Evolutionary conservation across 2,113 vertebrate genomes (phyloP), one percentile per base, ranked within the genome.

Genomic region (Tupaia tana): DNA sequence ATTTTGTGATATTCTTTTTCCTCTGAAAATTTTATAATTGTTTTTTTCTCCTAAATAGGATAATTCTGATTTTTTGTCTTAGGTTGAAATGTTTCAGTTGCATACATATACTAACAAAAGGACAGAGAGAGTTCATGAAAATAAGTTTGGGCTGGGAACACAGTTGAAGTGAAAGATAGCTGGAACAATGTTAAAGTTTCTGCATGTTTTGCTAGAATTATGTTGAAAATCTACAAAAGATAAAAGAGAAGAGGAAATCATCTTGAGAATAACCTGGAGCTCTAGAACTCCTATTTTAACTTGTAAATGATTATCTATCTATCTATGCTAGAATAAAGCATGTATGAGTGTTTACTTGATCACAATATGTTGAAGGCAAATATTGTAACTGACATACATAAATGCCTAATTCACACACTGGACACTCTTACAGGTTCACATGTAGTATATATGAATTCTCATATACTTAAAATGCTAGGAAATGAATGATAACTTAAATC

Each of bases 171-270:
- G 22, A 0, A 90, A 84, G 66, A 61, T 34, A 96, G 96, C 89
- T 83, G 75, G 87, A 94, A 59, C 94, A 56, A n/a, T 34, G 56
- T 87, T 96, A 56, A 12, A 94, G 61, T 19, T 91, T 69, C 73
- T 94, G 93, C 82, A 96, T 94, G 13, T 92, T 92, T 96, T 92
- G 56, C 87, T 94, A 95, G 97, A 97, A 98, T 97, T 98, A 92
- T 82, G 59, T 92, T 95, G 96, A 94, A 95, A 98, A 97, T 95
- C 80, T 93, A 97, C 96, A 95, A 96, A 97, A 97, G 92, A 96
- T 97, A 97, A 98, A 96, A 97, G 89, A 84, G 78, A 95, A 90
- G 89, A 97, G 79, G 79, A 98, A 97, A 97, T 97, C 88, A 96
- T 96, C 8, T 15, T 63, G 29, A 89, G 13, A 89, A 78, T 86